Percentiles rank a stretch among this genome's conserved stretches.
Evolutionary conservation across 1,140 invertebrate species (phyloP).

Genomic region (Stenopsyche tienmushanensis): DNA sequence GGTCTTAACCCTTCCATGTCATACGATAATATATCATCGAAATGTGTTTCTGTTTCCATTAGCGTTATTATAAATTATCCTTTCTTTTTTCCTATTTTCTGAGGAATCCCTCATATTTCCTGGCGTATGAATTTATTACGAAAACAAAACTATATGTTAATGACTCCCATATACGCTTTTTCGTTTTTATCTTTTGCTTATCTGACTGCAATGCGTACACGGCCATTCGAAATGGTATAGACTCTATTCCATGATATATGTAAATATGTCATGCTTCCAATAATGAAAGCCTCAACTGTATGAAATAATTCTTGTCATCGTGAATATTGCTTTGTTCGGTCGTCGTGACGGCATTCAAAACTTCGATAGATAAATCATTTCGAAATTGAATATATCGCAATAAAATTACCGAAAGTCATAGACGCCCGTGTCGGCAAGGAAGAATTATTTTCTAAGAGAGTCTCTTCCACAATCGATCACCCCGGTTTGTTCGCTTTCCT

Average conservation of each 20-base stretch:
- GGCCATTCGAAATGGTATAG: background rate
- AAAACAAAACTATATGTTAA: no score
- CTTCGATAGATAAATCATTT: no score
- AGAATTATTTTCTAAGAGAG: background rate
- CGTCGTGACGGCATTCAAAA: no score
- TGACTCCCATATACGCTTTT: no score
- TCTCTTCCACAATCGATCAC: conserved; percentile 31
- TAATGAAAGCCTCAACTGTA: no score
- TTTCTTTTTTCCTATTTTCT: conserved; percentile 14
- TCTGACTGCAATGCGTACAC: background rate
- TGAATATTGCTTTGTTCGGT: no score
- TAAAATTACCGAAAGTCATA: no score
- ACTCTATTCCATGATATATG: background rate
- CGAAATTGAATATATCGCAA: no score
- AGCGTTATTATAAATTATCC: conserved; percentile 36
- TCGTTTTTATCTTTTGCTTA: no score
- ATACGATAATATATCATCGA: conserved; percentile 31
- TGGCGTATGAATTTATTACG: conserved; percentile 19
- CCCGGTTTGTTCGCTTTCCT: conserved; percentile 21
- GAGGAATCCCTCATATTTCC: conserved; percentile 23
- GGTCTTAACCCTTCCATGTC: conserved; percentile 34
- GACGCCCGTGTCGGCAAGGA: no score
- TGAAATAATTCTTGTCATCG: no score
- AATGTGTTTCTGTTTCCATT: conserved; percentile 36
- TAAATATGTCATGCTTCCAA: no score